These are phyloP conservation scores for Aricia agestis DNA, from an alignment of 1,140 invertebrate species.

Conservation along the genomic window DNA sequence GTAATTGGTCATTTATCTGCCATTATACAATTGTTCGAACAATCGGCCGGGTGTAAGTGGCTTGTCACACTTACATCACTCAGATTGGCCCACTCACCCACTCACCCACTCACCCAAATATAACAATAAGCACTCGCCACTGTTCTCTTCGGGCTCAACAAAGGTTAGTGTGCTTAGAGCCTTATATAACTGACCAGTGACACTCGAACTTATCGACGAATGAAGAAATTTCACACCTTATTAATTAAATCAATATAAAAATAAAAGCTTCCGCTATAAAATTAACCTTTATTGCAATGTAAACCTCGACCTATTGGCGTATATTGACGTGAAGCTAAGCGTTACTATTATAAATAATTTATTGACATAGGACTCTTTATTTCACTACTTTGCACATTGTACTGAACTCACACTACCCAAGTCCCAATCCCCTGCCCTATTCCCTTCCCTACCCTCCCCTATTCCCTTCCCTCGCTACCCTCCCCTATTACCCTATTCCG, in stretches of 20 bases:
- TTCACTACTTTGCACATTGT: too few relatives aligned
- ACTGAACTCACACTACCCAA: too few relatives aligned
- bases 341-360: too few relatives aligned
- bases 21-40: not conserved
- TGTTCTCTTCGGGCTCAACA: not conserved
- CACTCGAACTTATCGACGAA: not conserved
- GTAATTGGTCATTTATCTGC: not conserved
- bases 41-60: not conserved
- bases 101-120: not conserved
- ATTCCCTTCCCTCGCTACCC: too few relatives aligned
- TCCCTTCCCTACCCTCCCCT: too few relatives aligned
- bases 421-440: too few relatives aligned
- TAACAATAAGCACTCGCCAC: not conserved
- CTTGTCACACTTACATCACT: not conserved
- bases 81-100: slow-evolving; percentile 1
- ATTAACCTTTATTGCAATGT: too few relatives aligned
- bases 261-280: not conserved
- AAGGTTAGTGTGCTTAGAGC: not conserved
- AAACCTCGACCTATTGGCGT: too few relatives aligned
- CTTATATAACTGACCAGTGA: not conserved
- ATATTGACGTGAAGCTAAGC: too few relatives aligned
- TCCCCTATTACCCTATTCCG: too few relatives aligned
- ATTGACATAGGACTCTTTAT: too few relatives aligned
- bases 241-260: not conserved
- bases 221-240: not conserved